Percentiles rank a stretch among this genome's conserved stretches.
phyloP scores from a whole-genome alignment of 2,888 invertebrate genomes.

The Andrena flavipes region DNA sequence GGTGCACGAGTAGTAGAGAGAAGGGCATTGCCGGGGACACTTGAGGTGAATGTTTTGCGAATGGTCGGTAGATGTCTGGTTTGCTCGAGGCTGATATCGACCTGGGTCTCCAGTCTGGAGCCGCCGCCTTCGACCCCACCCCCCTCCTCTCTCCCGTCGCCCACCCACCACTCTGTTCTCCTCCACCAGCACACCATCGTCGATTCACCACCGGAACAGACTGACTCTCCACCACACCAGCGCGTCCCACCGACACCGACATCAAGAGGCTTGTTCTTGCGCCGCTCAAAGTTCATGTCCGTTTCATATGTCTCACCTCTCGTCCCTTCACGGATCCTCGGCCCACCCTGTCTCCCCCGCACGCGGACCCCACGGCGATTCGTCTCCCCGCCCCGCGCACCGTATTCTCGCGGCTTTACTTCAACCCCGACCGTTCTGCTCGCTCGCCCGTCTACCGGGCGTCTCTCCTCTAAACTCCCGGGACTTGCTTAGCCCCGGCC shows the following conservation, averaged over 20 bases:
- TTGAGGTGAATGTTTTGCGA: slow-evolving; percentile 85
- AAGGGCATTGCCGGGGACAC: slow-evolving; percentile 81
- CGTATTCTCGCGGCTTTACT: slow-evolving; percentile 15
- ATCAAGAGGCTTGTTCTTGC: slow-evolving; percentile 68
- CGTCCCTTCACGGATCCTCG: slow-evolving; percentile 71
- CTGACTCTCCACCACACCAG: slow-evolving; percentile 58
- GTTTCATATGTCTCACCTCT: slow-evolving; percentile 81
- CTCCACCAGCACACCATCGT: slow-evolving; percentile 49
- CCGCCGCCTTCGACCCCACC: slow-evolving; percentile 74
- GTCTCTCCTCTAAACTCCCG: slow-evolving; percentile 66
- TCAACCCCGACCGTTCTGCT: slow-evolving; percentile 17
- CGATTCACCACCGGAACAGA: slow-evolving; percentile 65
- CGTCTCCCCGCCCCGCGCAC: slow-evolving; percentile 31
- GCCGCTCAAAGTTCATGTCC: slow-evolving; percentile 80
- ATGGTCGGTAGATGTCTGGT: slow-evolving; percentile 85
- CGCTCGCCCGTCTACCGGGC: slow-evolving; percentile 49
- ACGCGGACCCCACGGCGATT: slow-evolving; percentile 47
- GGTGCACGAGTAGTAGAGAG: slow-evolving; percentile 58
- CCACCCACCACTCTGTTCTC: slow-evolving; percentile 42
- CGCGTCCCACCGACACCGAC: slow-evolving; percentile 40
- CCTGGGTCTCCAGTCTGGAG: slow-evolving; percentile 80
- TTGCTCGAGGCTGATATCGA: slow-evolving; percentile 84
- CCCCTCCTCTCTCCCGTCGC: slow-evolving; percentile 7
- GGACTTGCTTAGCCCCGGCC: slow-evolving; percentile 56
- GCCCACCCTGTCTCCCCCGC: slow-evolving; percentile 16